Conservation (phyloP, 1,140 invertebrate genomes). For the Euglossa dilemma region DNA sequence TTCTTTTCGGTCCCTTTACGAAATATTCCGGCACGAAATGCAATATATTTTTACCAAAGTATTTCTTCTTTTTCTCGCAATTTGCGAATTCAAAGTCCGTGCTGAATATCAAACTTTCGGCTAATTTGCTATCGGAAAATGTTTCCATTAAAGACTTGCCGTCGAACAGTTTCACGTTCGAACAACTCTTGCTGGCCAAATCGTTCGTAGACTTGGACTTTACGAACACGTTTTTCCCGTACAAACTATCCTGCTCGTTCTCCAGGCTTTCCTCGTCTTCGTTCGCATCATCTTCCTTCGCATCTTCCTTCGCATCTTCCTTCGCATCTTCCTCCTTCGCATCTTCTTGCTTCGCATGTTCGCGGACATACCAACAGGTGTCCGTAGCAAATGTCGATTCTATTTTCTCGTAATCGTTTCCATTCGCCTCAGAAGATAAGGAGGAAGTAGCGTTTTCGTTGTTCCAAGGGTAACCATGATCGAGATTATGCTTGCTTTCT, state of each 20-base stretch:
- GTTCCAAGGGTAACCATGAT: background rate
- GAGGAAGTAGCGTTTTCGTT: background rate
- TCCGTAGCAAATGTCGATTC: background rate
- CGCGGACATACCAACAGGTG: background rate
- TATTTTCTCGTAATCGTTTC: slow-evolving; percentile 54
- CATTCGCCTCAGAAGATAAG: too few relatives aligned
- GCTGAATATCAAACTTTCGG: background rate
- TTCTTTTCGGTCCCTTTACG: slow-evolving; percentile 44
- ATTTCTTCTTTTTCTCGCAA: slow-evolving; percentile 59
- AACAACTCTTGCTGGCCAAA: background rate
- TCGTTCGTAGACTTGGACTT: slow-evolving; percentile 36
- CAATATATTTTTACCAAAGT: slow-evolving; percentile 72
- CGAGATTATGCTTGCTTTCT: background rate
- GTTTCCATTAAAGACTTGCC: background rate
- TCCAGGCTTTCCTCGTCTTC: background rate
- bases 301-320: too few relatives aligned
- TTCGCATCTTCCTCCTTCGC: too few relatives aligned
- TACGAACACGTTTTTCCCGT: background rate
- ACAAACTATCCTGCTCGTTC: background rate
- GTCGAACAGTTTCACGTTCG: background rate
- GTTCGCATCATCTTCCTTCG: background rate
- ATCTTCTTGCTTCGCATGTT: background rate
- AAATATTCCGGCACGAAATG: slow-evolving; percentile 70
- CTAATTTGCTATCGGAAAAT: background rate
- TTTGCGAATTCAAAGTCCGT: background rate